Evolutionary conservation across 1,140 invertebrate species (phyloP).

Genomic region (Harlomillsia oculata): DNA sequence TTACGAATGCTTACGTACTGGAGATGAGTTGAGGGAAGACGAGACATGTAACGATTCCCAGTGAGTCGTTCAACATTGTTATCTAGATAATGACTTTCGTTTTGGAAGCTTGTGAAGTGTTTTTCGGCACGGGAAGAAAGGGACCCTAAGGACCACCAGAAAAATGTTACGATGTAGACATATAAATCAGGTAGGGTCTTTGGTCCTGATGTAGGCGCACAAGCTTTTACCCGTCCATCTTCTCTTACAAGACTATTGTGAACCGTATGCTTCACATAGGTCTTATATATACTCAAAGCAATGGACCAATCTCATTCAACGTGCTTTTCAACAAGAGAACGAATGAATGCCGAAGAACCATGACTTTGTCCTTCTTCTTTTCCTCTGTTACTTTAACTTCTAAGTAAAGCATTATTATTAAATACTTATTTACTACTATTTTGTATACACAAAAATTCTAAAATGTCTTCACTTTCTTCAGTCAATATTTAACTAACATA

Average conservation of each 20-base stretch:
- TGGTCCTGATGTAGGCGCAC: constrained; percentile 7
- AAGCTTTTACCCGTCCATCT: constrained; percentile 9
- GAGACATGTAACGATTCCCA: constrained; percentile 13
- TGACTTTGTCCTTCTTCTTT: too few relatives aligned
- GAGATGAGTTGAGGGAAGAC: constrained; percentile 6
- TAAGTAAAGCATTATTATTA: too few relatives aligned
- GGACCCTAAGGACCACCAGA: constrained; percentile 26
- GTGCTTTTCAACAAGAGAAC: too few relatives aligned
- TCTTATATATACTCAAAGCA: too few relatives aligned
- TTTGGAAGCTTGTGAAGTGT: constrained; percentile 31
- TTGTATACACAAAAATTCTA: too few relatives aligned
- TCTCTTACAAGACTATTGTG: constrained; percentile 3
- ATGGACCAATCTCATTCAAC: too few relatives aligned
- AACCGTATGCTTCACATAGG: too few relatives aligned
- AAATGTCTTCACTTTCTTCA: too few relatives aligned
- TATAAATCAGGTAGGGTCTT: constrained; percentile 30
- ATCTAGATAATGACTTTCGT: constrained; percentile 28
- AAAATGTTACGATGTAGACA: constrained; percentile 32
- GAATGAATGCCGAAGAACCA: too few relatives aligned
- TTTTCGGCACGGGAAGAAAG: constrained; percentile 20
- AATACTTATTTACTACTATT: too few relatives aligned
- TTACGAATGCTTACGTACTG: not conserved
- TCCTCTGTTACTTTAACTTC: too few relatives aligned
- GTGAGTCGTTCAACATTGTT: constrained; percentile 18
- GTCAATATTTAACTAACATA: too few relatives aligned